Evolutionary conservation across 2,113 vertebrate genomes (phyloP).

Genomic region (Melanerpes formicivorus): DNA sequence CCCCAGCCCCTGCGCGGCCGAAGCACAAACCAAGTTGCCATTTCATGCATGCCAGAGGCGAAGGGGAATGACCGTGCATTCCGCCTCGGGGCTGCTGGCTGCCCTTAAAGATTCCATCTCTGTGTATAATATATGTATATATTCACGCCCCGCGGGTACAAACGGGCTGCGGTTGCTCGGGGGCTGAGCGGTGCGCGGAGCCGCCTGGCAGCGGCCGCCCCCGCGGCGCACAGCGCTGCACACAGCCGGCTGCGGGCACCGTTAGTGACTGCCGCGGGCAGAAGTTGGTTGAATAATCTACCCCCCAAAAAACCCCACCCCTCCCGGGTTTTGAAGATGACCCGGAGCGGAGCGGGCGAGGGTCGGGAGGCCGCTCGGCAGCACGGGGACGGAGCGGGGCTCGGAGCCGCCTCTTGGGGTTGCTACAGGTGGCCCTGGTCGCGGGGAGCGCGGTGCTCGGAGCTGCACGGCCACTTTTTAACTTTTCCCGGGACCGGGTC

Average conservation of each 20-base stretch:
- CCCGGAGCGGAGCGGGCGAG: neutral
- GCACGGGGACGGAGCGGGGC: neutral
- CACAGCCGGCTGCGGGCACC: neutral
- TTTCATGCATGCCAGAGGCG: neutral
- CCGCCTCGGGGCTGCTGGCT: neutral
- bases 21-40: neutral
- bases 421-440: slow-evolving; percentile 37
- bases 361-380: neutral
- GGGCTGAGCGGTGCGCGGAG: neutral
- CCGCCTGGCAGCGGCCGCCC: slow-evolving; percentile 8
- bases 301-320: neutral
- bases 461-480: neutral
- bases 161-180: neutral
- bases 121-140: neutral
- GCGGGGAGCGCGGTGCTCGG: neutral
- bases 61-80: slow-evolving; percentile 14
- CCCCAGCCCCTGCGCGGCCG: neutral
- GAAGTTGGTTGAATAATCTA: neutral
- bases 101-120: neutral
- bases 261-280: neutral
- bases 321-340: neutral
- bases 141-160: slow-evolving; percentile 8
- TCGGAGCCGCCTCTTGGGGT: neutral
- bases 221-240: neutral
- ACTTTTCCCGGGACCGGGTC: slow-evolving; percentile 10